Evolutionary conservation across 2,888 invertebrate species (phyloP), one percentile per base, ranked within the genome.

Genomic region (Cheilosia impressa): DNA sequence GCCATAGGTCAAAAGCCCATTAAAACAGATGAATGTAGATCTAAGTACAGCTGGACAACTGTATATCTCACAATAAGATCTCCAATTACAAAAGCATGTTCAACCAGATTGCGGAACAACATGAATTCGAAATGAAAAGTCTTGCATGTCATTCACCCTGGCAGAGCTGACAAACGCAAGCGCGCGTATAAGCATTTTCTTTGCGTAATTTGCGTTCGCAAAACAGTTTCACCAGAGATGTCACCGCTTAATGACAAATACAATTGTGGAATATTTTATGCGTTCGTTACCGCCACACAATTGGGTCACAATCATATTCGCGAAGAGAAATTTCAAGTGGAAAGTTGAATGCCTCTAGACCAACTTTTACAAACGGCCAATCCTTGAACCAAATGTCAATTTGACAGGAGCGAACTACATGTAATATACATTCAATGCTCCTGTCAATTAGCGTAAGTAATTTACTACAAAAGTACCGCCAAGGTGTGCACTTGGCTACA

Each of bases 51-150:
- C 47, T 15, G 53, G 43, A 58, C 63, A 66, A 62, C 47, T 24
- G 22, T 24, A 43, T 68, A 73, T 78, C 78, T 68, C 68, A 57
- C 68, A 78, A 52, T 63, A 50, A 19, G 69, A 84, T 84, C 80
- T 75, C 75, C 65, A 75, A 84, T 84, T 84, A 80, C 84, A 79
- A 75, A 75, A 79, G 75, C 83, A 75, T 79, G 68, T 65, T 41
- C 79, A 75, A 75, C 75, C 43, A 38, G 75, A 75, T 58, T 76
- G 69, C 60, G 65, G 68, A 79, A 58, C 69, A 52, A n/a, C 75
- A 62, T 80, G 65, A 84, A 71, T 84, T 63, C 71, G 15, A 80
- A 80, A 80, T 76, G 75, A 80, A 84, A 83, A 78, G 79, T 66
- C 69, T 68, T 79, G 55, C 10, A 50, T 84, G 84, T 75, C 79